Conservation (phyloP, 2,888 invertebrate species). For the Drosophila quinaria region DNA sequence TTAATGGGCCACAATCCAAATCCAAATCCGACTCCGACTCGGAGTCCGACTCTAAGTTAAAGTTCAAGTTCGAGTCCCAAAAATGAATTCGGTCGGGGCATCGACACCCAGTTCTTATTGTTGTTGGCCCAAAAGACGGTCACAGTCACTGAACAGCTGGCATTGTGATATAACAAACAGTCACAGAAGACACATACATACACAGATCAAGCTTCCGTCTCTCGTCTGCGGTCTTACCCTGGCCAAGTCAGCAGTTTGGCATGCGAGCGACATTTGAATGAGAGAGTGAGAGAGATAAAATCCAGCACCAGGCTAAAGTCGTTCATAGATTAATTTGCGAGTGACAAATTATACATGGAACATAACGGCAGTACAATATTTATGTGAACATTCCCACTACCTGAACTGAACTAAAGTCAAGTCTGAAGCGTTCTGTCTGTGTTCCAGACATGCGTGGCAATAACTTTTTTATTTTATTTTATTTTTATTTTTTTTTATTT, state of each 20-base stretch:
- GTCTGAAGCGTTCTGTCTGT: conserved; percentile 35
- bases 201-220: conserved; percentile 32
- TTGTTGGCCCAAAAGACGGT: conserved; percentile 53
- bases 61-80: conserved; percentile 41
- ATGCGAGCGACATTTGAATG: conserved; percentile 52
- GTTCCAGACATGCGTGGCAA: conserved; percentile 55
- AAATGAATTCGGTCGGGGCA: conserved; percentile 53
- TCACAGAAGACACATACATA: conserved; percentile 15
- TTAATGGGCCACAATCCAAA: conserved; percentile 50
- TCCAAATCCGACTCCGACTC: conserved; percentile 6
- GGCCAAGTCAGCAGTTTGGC: conserved; percentile 30
- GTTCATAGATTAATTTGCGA: conserved; percentile 71
- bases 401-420: conserved; percentile 23
- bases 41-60: not conserved
- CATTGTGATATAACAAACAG: conserved; percentile 71
- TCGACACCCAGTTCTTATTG: conserved; percentile 57
- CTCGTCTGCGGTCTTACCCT: not conserved
- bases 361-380: conserved; percentile 75
- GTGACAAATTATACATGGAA: conserved; percentile 75
- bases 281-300: conserved; percentile 56
- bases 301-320: conserved; percentile 44
- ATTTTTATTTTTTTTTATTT: conserved; percentile 3
- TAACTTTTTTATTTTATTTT: conserved; percentile 25
- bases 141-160: conserved; percentile 76
- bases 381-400: conserved; percentile 70